Percentiles rank a stretch among this genome's conserved stretches.
Evolutionary conservation across 2,888 invertebrate species (phyloP).

Genomic region (Phania funesta): DNA sequence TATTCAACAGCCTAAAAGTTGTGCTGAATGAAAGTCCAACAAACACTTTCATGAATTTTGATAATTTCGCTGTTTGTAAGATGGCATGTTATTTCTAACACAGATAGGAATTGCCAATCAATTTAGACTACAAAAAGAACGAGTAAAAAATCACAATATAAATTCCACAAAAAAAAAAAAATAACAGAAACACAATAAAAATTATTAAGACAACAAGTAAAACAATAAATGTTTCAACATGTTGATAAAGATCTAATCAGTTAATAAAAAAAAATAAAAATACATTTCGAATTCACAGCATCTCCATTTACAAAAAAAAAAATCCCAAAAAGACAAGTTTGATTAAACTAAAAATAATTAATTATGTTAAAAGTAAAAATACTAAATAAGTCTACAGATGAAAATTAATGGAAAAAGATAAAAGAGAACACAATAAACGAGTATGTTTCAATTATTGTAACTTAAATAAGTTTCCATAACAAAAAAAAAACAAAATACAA

Average conservation of each 20-base stretch:
- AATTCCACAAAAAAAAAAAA: conserved; percentile 26
- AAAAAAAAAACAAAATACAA: not conserved
- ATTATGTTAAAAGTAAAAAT: conserved; percentile 23
- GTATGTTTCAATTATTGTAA: conserved; percentile 67
- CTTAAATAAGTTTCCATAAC: conserved; percentile 64
- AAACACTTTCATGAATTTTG: too few relatives aligned
- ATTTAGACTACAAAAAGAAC: not conserved
- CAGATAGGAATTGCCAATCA: too few relatives aligned
- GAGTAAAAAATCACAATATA: not conserved
- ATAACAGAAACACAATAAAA: conserved; percentile 23
- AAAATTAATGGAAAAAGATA: conserved; percentile 1
- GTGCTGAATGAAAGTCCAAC: too few relatives aligned
- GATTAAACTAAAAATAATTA: conserved; percentile 57
- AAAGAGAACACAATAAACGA: conserved; percentile 42
- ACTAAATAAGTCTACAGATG: conserved; percentile 26
- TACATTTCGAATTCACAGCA: conserved; percentile 41
- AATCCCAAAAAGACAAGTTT: conserved; percentile 24
- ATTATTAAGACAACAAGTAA: not conserved
- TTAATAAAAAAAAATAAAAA: conserved; percentile 25
- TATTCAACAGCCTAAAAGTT: too few relatives aligned
- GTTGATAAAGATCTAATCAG: conserved; percentile 45
- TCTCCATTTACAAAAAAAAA: conserved; percentile 17
- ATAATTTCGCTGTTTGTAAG: too few relatives aligned
- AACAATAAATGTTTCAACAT: conserved; percentile 49
- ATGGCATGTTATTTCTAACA: too few relatives aligned